Conservation (phyloP, 2,797 vertebrate genomes). For the Enteromius argenteus region DNA sequence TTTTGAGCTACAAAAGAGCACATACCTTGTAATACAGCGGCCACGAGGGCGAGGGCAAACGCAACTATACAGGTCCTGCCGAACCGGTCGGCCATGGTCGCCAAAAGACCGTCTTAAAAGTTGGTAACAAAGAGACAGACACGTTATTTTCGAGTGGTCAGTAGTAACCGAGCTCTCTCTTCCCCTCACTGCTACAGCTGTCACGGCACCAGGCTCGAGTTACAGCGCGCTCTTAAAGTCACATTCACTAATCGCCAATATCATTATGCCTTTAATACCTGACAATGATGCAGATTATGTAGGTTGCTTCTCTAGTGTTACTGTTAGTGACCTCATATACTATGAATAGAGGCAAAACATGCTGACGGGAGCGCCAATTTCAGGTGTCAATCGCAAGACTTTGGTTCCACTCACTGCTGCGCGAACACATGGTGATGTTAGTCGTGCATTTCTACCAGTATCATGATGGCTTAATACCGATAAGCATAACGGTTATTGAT, state of each 20-base stretch:
- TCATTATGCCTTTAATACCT: conserved; percentile 32
- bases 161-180: conserved; percentile 32
- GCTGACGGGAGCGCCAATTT: conserved; percentile 11
- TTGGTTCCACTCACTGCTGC: neutral
- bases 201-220: conserved; percentile 71
- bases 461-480: neutral
- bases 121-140: conserved; percentile 66
- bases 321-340: neutral
- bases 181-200: conserved; percentile 69
- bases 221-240: conserved; percentile 73
- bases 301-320: conserved; percentile 15
- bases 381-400: conserved; percentile 2
- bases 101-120: conserved; percentile 61
- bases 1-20: conserved; percentile 26
- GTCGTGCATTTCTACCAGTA: neutral
- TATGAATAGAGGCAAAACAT: conserved; percentile 12
- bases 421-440: neutral
- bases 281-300: conserved; percentile 44
- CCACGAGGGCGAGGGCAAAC: conserved; percentile 65
- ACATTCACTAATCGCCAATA: conserved; percentile 65
- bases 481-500: conserved; percentile 18
- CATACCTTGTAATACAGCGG: conserved; percentile 71
- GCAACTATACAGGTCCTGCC: conserved; percentile 66
- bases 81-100: conserved; percentile 58
- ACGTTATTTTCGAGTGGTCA: conserved; percentile 68